Evolutionary conservation across 2,888 invertebrate genomes (phyloP).

Genomic region (Lomographa bimaculata): DNA sequence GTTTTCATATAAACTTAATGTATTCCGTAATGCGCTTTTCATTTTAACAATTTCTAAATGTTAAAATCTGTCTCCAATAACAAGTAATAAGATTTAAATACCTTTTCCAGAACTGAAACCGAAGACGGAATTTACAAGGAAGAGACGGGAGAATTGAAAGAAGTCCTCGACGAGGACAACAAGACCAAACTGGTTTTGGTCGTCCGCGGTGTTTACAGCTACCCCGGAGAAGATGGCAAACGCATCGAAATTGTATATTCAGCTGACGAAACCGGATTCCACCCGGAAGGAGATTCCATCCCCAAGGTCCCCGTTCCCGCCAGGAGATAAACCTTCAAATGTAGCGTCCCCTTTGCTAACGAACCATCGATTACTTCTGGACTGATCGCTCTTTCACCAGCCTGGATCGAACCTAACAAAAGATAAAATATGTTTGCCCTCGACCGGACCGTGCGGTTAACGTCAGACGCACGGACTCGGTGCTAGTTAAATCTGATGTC

Average conservation of each 20-base stretch:
- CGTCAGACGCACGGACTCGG: background rate
- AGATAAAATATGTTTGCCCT: too few relatives aligned
- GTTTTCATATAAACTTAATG: too few relatives aligned
- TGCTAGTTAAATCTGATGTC: constrained; percentile 41
- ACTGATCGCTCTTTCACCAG: constrained; percentile 7
- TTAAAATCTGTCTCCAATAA: too few relatives aligned
- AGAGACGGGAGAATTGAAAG: constrained; percentile 76
- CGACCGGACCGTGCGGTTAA: background rate
- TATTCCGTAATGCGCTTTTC: too few relatives aligned
- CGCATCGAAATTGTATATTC: constrained; percentile 77
- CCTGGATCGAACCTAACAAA: background rate
- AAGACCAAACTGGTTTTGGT: constrained; percentile 81
- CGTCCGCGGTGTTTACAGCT: constrained; percentile 84
- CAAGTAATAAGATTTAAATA: too few relatives aligned
- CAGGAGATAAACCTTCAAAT: constrained; percentile 51
- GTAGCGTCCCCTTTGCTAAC: too few relatives aligned
- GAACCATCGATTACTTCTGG: too few relatives aligned
- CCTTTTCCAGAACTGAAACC: too few relatives aligned
- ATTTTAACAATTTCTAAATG: constrained; percentile 17
- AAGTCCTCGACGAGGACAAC: constrained; percentile 79
- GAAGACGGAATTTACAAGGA: constrained; percentile 67
- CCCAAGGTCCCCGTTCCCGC: constrained; percentile 71
- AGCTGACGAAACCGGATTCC: constrained; percentile 87
- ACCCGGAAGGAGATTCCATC: constrained; percentile 84
- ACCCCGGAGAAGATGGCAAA: constrained; percentile 82